Evolutionary conservation across 2,888 invertebrate genomes (phyloP), one percentile per base, ranked within the genome.

Genomic region (Leptinotarsa juncta): DNA sequence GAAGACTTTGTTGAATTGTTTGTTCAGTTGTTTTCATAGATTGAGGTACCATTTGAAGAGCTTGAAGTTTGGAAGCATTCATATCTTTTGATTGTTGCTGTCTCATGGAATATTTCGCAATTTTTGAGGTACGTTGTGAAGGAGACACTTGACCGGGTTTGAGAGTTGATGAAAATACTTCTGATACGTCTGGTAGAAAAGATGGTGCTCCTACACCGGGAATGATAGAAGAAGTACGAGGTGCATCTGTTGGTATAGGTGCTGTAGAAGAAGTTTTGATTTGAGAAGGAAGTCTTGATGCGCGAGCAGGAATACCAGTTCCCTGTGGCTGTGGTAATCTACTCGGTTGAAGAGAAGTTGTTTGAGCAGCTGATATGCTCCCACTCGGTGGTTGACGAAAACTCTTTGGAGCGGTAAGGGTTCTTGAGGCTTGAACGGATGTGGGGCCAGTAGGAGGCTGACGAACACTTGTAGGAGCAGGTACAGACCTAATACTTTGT

Each of bases 21-120:
- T 67, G 51, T 53, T 67, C 51, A n/a, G 67, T 51, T 3, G 53
- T 67, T 67, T 50, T 26, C 67, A 15, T n/a, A 14, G n/a, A 23
- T 32, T 14, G 67, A 3, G 62, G 62, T n/a, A 62, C 62, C 26
- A 62, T 10, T 62, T 62, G 62, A 3, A 62, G 62, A 12, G 62
- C 16, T n/a, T 62, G 42, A n/a, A 62, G 26, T 62, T 18, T 32
- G 7, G 62, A 32, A 26, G 7, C 12, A 26, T 62, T 62, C 12
- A 32, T 5, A 62, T 42, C 42, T 62, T n/a, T 26, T 16, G 16
- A 15, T n/a, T 62, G 62, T n/a, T 62, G 62, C n/a, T 62, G 62
- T 62, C 32, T 62, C 32, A n/a, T 42, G 42, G n/a, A 10, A 62
- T 62, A 62, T 62, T 62, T 42, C 3, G 32, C 5, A 26, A 12